Base-by-base conservation (phyloP, 2,797 vertebrate genomes). In the Sebastes kiyomatsui region DNA sequence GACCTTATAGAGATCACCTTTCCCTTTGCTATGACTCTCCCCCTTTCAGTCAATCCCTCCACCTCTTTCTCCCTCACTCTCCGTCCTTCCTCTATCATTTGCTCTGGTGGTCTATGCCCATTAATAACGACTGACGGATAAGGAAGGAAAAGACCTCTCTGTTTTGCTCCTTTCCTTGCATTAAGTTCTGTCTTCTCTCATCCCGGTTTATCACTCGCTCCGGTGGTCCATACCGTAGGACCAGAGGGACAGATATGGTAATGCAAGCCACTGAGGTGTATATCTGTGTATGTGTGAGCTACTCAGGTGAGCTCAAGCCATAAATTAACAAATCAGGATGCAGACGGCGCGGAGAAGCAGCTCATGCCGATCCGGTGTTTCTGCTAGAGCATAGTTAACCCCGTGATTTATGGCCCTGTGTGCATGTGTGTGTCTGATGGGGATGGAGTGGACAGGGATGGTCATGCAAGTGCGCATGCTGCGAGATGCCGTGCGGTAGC, bases 291-390 rank as follows among this genome's bases (percentile, higher is more conserved):
- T 77, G 59, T 88, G 66, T 68, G 68, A 65, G 75, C 68, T 66
- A 76, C 62, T 75, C 73, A 85, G 85, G 85, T 87, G 89, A 92
- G 83, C 79, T 88, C 83, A 90, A 86, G 90, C 91, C 74, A 89
- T 93, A 93, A 94, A 93, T 93, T 46, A 90, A 83, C 81, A 88
- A 91, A 92, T 94, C 84, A 89, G 85, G 72, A 88, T 87, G 75
- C 75, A 89, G 81, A 77, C 69, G 3, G 81, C 79, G 77, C 2
- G 5, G 56, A 76, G 61, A 84, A 79, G 71, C 54, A 77, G 70
- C 33, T 80, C 79, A 66, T 83, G 60, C 81, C 30, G 22, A 77
- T 60, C 67, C 72, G 54, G 28, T 88, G 84, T 89, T 87, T 80
- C 67, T 82, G 64, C 30, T 32, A 20, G 49, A 67, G 72, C 82